Evolutionary conservation across 2,888 invertebrate species (phyloP), one percentile per base, ranked within the genome.

Genomic region (Elegia similella): DNA sequence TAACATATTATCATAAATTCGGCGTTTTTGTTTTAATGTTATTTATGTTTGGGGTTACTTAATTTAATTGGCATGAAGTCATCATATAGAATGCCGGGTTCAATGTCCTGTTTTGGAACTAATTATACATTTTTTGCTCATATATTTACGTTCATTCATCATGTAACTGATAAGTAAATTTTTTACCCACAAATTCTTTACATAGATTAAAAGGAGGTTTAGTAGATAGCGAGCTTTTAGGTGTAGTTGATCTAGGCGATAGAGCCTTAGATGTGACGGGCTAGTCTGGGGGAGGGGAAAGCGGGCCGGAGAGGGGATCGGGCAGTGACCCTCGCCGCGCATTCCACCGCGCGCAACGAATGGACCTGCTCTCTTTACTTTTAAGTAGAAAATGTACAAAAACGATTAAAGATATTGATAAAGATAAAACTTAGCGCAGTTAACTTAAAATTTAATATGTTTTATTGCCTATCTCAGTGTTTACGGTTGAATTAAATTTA

Each of bases 291-390:
- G 52, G 73, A 67, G 63, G 59, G 56, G 61, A 67, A 72, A 57
- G 67, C 56, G 69, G 73, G 61, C 69, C 60, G 67, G 76, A 75
- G 75, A 73, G 74, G 83, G 76, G 84, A 75, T 76, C 80, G 90
- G 86, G 66, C 89, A 85, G 67, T 88, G 89, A 91, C 90, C 91
- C 78, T 74, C 68, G 73, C 70, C 66, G 72, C 76, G 82, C 88
- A 90, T 90, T 90, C 90, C 89, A 79, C 76, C 76, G 78, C 81
- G 78, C 78, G 73, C 78, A 73, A 67, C 68, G 67, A 68, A 65
- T 72, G 76, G 83, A 83, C 88, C 83, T 85, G 88, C 84, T 86
- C 88, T 88, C 86, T 79, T 88, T 88, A 85, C 82, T 78, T 80
- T 73, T 74, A 70, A 70, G 69, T 75, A 69, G 70, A 65, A 62